These are phyloP conservation scores for Halcyon badia DNA, from an alignment of 2,797 vertebrate species.

Conservation along the genomic window DNA sequence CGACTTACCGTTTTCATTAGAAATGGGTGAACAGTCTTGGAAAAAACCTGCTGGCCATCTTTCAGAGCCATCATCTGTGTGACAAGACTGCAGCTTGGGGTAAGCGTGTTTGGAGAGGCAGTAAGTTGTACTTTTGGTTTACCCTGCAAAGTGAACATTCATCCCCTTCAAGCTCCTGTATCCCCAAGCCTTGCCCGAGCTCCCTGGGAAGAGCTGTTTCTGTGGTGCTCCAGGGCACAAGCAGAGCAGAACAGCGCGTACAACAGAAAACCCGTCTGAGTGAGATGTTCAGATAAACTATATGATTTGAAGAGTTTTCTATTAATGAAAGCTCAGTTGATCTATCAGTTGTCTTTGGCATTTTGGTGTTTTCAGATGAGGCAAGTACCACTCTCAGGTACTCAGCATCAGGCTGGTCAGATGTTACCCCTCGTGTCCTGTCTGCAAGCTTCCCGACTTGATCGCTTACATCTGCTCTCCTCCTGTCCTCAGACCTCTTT, in stretches of 20 bases:
- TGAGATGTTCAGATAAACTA: not conserved
- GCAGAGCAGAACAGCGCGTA: not conserved
- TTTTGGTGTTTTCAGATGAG: not conserved
- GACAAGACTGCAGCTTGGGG: not conserved
- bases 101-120: not conserved
- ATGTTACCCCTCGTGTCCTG: not conserved
- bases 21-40: not conserved
- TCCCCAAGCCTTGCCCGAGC: not conserved
- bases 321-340: not conserved
- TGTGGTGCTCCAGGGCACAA: not conserved
- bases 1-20: conserved; percentile 31
- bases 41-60: accelerated
- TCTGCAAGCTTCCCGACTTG: not conserved
- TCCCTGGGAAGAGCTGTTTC: not conserved
- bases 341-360: not conserved
- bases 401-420: not conserved
- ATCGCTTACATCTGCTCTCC: conserved; percentile 45
- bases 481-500: not conserved
- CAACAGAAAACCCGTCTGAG: not conserved
- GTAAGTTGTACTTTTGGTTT: not conserved
- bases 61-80: not conserved
- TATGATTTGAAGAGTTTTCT: not conserved
- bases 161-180: not conserved
- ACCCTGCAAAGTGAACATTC: not conserved
- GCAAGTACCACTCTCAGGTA: not conserved